Evolutionary conservation across 2,888 invertebrate species (phyloP).

Genomic region (Drosophila koepferae): DNA sequence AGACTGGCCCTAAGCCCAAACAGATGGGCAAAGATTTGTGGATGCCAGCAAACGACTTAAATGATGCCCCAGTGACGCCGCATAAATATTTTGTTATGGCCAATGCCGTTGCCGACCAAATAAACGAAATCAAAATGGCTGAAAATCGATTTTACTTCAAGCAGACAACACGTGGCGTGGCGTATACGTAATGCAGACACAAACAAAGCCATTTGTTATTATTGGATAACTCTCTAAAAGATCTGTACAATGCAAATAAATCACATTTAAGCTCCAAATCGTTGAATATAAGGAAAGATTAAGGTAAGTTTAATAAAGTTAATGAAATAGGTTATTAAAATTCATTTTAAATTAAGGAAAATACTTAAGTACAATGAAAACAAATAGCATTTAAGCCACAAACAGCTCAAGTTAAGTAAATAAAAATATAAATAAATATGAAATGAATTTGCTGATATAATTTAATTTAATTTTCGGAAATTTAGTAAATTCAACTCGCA

Average conservation of each 20-base stretch:
- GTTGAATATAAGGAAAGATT: neutral
- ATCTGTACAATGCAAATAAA: neutral
- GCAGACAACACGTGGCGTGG: constrained; percentile 45
- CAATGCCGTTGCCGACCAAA: constrained; percentile 42
- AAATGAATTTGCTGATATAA: too few species aligned
- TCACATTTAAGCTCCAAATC: neutral
- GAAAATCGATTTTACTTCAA: constrained; percentile 65
- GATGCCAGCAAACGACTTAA: constrained; percentile 60
- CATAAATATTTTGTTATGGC: constrained; percentile 73
- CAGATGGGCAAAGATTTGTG: constrained; percentile 68
- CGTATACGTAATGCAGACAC: constrained; percentile 66
- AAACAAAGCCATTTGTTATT: constrained; percentile 67
- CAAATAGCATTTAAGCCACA: too few species aligned
- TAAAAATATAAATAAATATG: too few species aligned
- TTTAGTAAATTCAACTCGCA: too few species aligned
- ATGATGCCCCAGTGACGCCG: constrained; percentile 76
- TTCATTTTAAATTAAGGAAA: neutral
- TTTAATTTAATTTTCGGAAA: too few species aligned
- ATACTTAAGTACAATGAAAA: too few species aligned
- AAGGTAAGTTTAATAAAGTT: neutral
- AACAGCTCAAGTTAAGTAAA: too few species aligned
- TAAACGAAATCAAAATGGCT: constrained; percentile 54
- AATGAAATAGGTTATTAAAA: neutral
- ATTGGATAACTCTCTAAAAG: constrained; percentile 23
- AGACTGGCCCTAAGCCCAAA: constrained; percentile 66